Evolutionary conservation across 2,888 invertebrate genomes (phyloP).

Genomic region (Epistrophe grossulariae): DNA sequence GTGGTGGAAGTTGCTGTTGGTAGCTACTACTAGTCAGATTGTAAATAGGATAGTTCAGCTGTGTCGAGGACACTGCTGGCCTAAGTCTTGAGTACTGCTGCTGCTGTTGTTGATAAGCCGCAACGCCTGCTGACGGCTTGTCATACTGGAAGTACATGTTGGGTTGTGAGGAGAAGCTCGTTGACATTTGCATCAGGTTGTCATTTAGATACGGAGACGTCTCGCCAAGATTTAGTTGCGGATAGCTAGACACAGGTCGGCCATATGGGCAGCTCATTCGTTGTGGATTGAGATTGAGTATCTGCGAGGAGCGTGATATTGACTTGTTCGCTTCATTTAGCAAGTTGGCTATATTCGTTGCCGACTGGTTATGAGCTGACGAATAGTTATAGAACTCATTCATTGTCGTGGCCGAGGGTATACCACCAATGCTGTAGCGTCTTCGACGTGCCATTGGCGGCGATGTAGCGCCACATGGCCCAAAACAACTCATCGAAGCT

Average conservation of each 20-base stretch:
- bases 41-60: slow-evolving; percentile 80
- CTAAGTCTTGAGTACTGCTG: slow-evolving; percentile 79
- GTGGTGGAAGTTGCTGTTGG: slow-evolving; percentile 77
- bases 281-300: slow-evolving; percentile 82
- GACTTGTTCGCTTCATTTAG: slow-evolving; percentile 84
- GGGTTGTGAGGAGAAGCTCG: slow-evolving; percentile 83
- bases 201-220: slow-evolving; percentile 82
- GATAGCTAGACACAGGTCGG: slow-evolving; percentile 82
- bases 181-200: slow-evolving; percentile 83
- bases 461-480: slow-evolving; percentile 78
- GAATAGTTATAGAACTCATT: slow-evolving; percentile 82
- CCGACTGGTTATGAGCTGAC: slow-evolving; percentile 81
- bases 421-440: slow-evolving; percentile 83
- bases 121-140: slow-evolving; percentile 72
- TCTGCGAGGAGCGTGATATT: slow-evolving; percentile 84
- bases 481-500: slow-evolving; percentile 70
- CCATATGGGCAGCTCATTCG: slow-evolving; percentile 81
- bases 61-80: slow-evolving; percentile 83
- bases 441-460: slow-evolving; percentile 81
- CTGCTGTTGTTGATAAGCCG: slow-evolving; percentile 65
- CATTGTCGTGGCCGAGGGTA: slow-evolving; percentile 83
- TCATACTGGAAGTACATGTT: slow-evolving; percentile 82
- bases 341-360: slow-evolving; percentile 83
- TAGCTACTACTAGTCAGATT: slow-evolving; percentile 79
- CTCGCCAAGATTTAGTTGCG: slow-evolving; percentile 82